Percentiles rank a stretch among this genome's conserved stretches.
phyloP scores from a whole-genome alignment of 2,888 invertebrate genomes.

The Allygus modestus region DNA sequence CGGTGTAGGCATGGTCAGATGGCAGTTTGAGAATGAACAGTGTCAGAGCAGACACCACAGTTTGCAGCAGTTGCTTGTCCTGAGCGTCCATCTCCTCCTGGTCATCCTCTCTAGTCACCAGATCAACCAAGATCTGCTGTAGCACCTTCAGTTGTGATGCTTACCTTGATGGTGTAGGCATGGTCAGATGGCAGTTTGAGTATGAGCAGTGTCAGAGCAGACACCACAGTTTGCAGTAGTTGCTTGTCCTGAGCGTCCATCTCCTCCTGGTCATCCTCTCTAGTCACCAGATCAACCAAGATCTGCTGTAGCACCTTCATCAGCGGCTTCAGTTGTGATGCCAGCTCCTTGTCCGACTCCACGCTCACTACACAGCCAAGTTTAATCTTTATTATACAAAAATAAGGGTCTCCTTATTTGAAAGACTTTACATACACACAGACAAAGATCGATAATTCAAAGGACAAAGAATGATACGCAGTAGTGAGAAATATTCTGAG shows the following conservation, averaged over 20 bases:
- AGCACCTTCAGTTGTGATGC: neutral
- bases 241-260: slow-evolving; percentile 73
- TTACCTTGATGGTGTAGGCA: slow-evolving; percentile 28
- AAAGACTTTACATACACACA: too few species aligned
- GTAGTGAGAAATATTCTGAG: too few species aligned
- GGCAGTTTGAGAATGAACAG: slow-evolving; percentile 37
- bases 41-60: slow-evolving; percentile 72
- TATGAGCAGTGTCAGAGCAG: slow-evolving; percentile 70
- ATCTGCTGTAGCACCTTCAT: slow-evolving; percentile 35
- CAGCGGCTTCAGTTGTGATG: slow-evolving; percentile 9
- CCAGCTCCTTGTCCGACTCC: slow-evolving; percentile 35
- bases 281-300: slow-evolving; percentile 66
- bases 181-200: slow-evolving; percentile 39
- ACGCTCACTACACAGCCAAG: neutral
- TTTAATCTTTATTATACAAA: neutral
- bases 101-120: slow-evolving; percentile 71
- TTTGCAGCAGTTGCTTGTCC: slow-evolving; percentile 68
- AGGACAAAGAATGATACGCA: too few species aligned
- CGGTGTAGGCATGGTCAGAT: neutral
- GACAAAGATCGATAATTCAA: too few species aligned
- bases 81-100: slow-evolving; percentile 72
- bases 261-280: slow-evolving; percentile 71
- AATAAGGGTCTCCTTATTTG: too few species aligned
- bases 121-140: slow-evolving; percentile 51
- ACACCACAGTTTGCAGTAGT: slow-evolving; percentile 71